These are phyloP conservation scores for Petrocephalus sullivani DNA, from an alignment of 2,797 vertebrate species.

Conservation along the genomic window DNA sequence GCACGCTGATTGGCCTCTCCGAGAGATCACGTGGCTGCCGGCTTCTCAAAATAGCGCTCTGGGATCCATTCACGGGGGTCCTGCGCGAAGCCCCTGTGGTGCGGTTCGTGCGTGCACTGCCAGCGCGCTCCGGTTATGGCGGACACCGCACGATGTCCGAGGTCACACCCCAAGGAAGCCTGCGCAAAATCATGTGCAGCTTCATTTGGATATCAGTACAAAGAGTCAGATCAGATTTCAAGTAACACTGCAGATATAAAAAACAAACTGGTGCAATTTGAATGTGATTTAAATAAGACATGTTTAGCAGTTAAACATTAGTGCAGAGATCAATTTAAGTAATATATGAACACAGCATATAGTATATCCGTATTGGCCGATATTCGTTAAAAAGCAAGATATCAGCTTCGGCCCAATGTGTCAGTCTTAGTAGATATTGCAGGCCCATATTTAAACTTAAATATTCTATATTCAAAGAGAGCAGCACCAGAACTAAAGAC, in stretches of 20 bases:
- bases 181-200: background rate
- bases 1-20: background rate
- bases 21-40: background rate
- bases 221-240: background rate
- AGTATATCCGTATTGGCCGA: background rate
- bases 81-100: background rate
- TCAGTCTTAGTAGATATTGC: background rate
- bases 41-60: background rate
- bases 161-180: background rate
- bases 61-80: constrained; percentile 1
- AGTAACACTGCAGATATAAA: background rate
- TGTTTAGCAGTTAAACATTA: background rate
- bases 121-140: background rate
- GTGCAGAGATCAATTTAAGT: background rate
- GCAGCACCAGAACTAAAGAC: too few species aligned
- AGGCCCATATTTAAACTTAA: background rate
- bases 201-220: background rate
- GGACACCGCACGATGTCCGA: background rate
- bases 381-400: background rate
- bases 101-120: background rate
- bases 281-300: background rate
- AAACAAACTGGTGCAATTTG: background rate
- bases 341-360: background rate
- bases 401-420: background rate
- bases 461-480: background rate